Evolutionary conservation across 1,140 invertebrate genomes (phyloP).

Genomic region (Portunus trituberculatus): DNA sequence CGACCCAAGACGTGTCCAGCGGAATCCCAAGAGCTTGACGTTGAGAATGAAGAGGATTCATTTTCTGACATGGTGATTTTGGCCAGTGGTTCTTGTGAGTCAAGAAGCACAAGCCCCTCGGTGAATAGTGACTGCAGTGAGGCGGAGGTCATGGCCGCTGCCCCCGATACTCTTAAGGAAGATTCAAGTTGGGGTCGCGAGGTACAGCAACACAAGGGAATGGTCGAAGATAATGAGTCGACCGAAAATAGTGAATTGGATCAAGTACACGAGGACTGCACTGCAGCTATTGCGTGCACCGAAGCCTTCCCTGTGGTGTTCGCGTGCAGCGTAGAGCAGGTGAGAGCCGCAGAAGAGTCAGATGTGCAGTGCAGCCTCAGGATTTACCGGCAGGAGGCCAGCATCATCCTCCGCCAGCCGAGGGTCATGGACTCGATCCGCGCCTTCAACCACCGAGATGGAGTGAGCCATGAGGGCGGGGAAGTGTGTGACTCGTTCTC

Average conservation of each 20-base stretch:
- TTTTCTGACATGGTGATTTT: neutral
- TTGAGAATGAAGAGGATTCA: too few relatives aligned
- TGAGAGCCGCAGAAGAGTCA: neutral
- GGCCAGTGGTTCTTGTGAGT: neutral
- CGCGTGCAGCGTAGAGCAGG: conserved; percentile 29
- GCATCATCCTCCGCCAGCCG: neutral
- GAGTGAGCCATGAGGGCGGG: neutral
- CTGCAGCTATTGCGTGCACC: neutral
- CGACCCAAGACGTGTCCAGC: neutral
- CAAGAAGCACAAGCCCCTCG: neutral
- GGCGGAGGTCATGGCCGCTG: neutral
- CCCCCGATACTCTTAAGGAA: too few relatives aligned
- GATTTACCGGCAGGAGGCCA: conserved; percentile 48
- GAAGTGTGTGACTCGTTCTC: neutral
- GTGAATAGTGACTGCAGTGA: neutral
- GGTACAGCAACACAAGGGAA: neutral
- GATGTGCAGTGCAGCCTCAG: neutral
- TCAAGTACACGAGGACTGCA: neutral
- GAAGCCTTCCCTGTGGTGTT: neutral
- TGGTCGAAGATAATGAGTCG: neutral
- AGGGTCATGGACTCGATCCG: neutral
- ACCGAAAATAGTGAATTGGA: neutral
- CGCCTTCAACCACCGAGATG: neutral
- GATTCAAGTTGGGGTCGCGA: too few relatives aligned
- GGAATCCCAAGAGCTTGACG: neutral